Conservation (phyloP, 23 tunicate species). For the Phallusia fumigata region DNA sequence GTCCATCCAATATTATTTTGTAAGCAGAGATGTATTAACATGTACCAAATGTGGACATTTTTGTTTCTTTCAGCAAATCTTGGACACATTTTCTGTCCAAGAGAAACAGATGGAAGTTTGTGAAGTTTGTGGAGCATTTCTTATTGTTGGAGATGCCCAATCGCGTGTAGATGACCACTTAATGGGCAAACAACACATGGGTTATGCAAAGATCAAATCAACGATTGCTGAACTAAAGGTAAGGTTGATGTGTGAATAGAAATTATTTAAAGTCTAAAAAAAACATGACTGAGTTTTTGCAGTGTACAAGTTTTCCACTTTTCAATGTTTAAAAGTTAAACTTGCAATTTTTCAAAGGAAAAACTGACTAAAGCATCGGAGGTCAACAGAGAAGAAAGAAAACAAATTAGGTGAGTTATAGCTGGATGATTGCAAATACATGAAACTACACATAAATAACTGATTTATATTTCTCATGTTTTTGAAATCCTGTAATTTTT, state of each 20-base stretch:
- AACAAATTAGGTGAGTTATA: neutral
- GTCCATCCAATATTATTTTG: no score
- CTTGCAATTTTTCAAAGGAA: conserved; percentile 25
- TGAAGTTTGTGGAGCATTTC: conserved; percentile 98
- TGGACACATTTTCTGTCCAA: conserved; percentile 90
- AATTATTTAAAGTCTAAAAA: neutral
- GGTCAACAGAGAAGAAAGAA: conserved; percentile 6
- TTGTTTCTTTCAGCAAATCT: conserved; percentile 14
- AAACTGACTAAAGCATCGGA: conserved; percentile 31
- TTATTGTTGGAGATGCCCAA: conserved; percentile 99
- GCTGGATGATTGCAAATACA: neutral
- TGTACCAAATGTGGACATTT: no score
- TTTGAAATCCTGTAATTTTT: no score
- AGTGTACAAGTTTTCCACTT: no score
- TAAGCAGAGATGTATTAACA: no score
- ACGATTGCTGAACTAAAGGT: conserved; percentile 87
- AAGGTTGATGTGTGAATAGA: neutral
- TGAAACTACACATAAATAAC: neutral
- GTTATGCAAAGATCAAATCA: conserved; percentile 90
- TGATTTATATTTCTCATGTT: no score
- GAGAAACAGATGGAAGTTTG: conserved; percentile 99
- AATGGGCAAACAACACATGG: conserved; percentile 99
- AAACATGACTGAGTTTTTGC: no score
- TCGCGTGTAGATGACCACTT: conserved; percentile 95
- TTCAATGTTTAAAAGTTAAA: no score